Conservation (phyloP, 2,888 invertebrate species). For the Abrostola tripartita region DNA sequence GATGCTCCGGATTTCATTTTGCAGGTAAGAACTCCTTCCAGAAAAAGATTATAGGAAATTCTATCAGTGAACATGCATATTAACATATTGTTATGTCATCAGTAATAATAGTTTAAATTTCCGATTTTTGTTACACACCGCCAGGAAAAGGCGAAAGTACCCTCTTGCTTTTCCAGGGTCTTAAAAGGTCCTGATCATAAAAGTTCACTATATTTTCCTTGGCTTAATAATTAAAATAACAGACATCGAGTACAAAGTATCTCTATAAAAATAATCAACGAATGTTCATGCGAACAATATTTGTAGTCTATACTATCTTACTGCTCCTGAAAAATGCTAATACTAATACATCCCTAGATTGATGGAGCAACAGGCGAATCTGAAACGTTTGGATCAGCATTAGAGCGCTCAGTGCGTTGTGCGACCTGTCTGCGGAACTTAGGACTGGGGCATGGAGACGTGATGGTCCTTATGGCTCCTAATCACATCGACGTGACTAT, state of each 20-base stretch:
- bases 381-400: constrained; percentile 75
- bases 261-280: too few relatives aligned
- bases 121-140: too few relatives aligned
- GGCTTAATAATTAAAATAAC: background rate
- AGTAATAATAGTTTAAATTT: too few relatives aligned
- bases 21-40: constrained; percentile 58
- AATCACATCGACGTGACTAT: constrained; percentile 81
- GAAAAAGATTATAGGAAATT: too few relatives aligned
- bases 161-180: too few relatives aligned
- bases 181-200: background rate
- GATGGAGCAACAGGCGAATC: constrained; percentile 78
- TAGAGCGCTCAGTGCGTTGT: constrained; percentile 75
- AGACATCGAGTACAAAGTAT: too few relatives aligned
- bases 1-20: constrained; percentile 68
- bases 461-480: constrained; percentile 81
- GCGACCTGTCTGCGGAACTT: constrained; percentile 75
- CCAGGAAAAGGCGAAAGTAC: too few relatives aligned
- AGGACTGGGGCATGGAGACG: constrained; percentile 77
- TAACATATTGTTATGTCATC: too few relatives aligned
- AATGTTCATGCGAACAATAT: too few relatives aligned
- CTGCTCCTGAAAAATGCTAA: too few relatives aligned
- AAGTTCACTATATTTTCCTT: background rate
- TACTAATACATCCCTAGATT: constrained; percentile 63
- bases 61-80: too few relatives aligned
- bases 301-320: too few relatives aligned